Evolutionary conservation across 1,140 invertebrate species (phyloP), one percentile per base, ranked within the genome.

Genomic region (Cydia pomonella): DNA sequence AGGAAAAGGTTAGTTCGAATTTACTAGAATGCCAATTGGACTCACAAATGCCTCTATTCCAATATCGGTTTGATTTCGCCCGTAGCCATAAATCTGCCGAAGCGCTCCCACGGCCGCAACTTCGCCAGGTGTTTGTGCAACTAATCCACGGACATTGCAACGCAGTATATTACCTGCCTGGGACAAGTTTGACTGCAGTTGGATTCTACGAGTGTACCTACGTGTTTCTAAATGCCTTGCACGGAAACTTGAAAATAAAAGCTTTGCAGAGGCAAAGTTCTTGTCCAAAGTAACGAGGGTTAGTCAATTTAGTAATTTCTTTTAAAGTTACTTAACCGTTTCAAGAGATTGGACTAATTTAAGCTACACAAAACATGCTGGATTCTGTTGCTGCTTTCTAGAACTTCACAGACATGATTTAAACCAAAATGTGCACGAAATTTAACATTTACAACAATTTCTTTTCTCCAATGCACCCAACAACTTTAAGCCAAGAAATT

Each of bases 121-220:
- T 59, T 59, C 21, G 53, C 53, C 21, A 59, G 18, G 53, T 59
- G 53, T 59, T 59, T 59, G 53, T 7, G 10, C 18, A 23, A 23
- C 53, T 23, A 59, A 59, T 59, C 53, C 53, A 23, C 53, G 53
- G 53, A 59, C 53, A 59, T 23, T 59, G 53, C 53, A 59, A 23
- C 53, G 53, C 53, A 21, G 53, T 59, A 59, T 59, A 59, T 59
- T n/a, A 59, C 53, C 53, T 59, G 53, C 53, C 3, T 21, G 21
- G 53, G 53, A 12, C 18, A 59, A 23, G 21, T 23, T 21, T 12
- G 21, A 7, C 21, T 59, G 53, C 53, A 59, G 7, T 59, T 12
- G 7, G 18, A 23, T 59, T 23, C 21, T 23, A 59, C 21, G 2
- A 50, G 16, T 9, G 47, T 1, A 27, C 25, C 25, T 47, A 53